Evolutionary conservation across 2,888 invertebrate genomes (phyloP), one percentile per base, ranked within the genome.

Genomic region (Graphium colonna): DNA sequence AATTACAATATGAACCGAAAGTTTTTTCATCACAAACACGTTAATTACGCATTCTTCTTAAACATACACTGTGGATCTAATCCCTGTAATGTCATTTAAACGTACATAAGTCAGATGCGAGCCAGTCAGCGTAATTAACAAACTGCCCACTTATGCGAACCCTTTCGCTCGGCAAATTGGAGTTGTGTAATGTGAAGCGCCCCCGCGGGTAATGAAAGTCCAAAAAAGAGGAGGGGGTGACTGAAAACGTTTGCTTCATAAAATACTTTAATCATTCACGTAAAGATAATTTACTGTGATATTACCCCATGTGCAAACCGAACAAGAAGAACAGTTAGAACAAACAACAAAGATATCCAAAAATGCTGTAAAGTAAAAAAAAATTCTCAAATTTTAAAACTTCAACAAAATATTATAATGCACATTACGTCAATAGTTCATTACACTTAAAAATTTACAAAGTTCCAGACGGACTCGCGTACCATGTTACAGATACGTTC

Each of bases 111-210:
- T 46, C 46, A 52, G 46, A 31, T 40, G 17, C 17, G 39, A 31
- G 12, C n/a, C 18, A 8, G 46, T 13, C 21, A 21, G 21, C 21
- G 21, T 47, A 52, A 52, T 52, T 52, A 52, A 47, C 52, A 42
- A 52, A 47, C 52, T 52, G 47, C 47, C 52, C 46, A 51, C 45
- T 51, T 51, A 51, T 17, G 40, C 45, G 51, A 21, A 33, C 52
- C 46, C 52, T 41, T 52, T 52, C 47, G 42, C 42, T 52, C 42
- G 21, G 42, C 13, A 52, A 47, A 46, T 52, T 46, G 52, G 15
- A 36, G 33, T 39, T 18, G 31, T 17, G 51, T 36, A 52, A 52
- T 40, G 46, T 47, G 42, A 47, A 52, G 46, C 47, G 46, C 21
- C 15, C 26, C 9, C 12, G 16, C 36, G 21, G 38, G 26, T 43